Evolutionary conservation across 2,888 invertebrate species (phyloP).

Genomic region (Pristionchus entomophagus): DNA sequence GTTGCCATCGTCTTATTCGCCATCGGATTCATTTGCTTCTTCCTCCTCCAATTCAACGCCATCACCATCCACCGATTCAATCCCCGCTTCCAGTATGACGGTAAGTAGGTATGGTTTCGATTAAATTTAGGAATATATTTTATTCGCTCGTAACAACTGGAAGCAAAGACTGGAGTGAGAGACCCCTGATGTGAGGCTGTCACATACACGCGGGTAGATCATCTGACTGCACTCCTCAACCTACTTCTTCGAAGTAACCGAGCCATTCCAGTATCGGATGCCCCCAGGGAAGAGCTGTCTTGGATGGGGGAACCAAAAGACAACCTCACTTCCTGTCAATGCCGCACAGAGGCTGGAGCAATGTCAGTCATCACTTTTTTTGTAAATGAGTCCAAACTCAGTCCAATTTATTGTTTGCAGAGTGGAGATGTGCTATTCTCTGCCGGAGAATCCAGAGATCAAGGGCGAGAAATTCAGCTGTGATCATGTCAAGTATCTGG

Average conservation of each 20-base stretch:
- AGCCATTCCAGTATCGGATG: neutral
- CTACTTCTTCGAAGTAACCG: no score
- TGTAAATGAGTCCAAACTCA: neutral
- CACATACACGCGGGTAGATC: no score
- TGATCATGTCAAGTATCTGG: neutral
- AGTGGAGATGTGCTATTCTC: constrained; percentile 43
- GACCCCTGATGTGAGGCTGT: no score
- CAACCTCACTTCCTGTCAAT: neutral
- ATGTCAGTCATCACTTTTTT: neutral
- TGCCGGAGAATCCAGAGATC: neutral
- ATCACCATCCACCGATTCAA: neutral
- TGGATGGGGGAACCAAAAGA: neutral
- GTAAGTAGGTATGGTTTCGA: neutral
- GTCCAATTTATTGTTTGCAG: no score
- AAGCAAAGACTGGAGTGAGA: no score
- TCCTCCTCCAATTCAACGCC: neutral
- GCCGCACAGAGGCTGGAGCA: neutral
- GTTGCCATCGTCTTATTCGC: neutral
- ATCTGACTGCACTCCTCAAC: no score
- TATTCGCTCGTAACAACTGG: no score
- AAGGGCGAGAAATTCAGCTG: constrained; percentile 37
- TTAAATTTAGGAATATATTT: no score
- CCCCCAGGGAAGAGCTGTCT: neutral
- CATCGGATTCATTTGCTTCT: neutral
- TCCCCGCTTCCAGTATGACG: neutral